Evolutionary conservation across 2,113 vertebrate species (phyloP).

Genomic region (Scatophagus argus): DNA sequence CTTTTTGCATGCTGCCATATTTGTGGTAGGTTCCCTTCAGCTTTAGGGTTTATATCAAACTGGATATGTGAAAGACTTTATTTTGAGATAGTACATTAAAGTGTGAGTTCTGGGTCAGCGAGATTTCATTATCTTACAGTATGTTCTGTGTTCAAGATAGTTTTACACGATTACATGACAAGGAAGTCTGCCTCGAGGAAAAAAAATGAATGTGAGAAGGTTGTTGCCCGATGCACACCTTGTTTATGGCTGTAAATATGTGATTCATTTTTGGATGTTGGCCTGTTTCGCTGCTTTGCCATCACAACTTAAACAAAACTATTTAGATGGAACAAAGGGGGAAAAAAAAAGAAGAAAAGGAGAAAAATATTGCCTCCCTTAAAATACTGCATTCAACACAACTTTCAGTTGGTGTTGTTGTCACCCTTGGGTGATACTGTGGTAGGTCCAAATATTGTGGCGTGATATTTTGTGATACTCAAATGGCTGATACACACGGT

Average conservation of each 20-base stretch:
- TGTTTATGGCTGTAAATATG: not conserved
- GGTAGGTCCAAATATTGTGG: not conserved
- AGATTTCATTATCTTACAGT: not conserved
- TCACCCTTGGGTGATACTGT: not conserved
- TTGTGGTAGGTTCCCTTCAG: slow-evolving; percentile 1
- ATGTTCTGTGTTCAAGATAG: not conserved
- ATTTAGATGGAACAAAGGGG: not conserved
- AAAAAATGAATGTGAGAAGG: not conserved
- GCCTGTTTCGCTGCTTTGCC: not conserved
- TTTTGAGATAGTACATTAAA: not conserved
- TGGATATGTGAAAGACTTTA: slow-evolving; percentile 4
- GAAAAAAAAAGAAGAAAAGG: too few relatives aligned
- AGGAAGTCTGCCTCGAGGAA: not conserved
- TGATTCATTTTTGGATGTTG: not conserved
- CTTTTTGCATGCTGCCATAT: slow-evolving; percentile 63
- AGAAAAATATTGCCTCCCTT: not conserved
- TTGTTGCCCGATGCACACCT: not conserved
- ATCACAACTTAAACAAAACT: not conserved
- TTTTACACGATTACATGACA: not conserved
- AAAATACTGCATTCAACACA: not conserved
- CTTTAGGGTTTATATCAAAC: slow-evolving; percentile 2
- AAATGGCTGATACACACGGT: not conserved
- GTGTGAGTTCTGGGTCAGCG: not conserved
- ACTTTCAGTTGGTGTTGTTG: not conserved
- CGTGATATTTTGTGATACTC: not conserved